Percentiles rank a stretch among this genome's conserved stretches.
phyloP scores from a whole-genome alignment of 2,113 vertebrate genomes.

The Lipophrys pholis region DNA sequence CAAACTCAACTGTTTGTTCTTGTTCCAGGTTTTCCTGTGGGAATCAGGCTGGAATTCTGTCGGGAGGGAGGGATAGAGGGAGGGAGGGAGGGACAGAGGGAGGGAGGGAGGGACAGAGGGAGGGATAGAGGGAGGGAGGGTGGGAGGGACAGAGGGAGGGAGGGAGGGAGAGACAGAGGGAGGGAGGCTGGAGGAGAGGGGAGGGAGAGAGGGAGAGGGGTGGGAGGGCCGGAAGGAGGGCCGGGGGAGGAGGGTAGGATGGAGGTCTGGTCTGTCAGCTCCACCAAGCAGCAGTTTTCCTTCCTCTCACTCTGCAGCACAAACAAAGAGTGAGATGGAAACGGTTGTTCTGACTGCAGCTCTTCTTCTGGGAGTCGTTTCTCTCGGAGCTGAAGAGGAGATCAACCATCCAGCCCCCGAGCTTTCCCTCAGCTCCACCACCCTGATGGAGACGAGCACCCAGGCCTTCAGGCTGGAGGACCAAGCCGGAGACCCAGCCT shows the following conservation, averaged over 20 bases:
- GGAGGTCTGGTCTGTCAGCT: slow-evolving; percentile 53
- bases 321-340: slow-evolving; percentile 61
- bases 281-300: no score
- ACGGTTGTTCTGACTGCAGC: slow-evolving; percentile 57
- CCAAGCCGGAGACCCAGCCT: background rate
- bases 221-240: slow-evolving; percentile 28
- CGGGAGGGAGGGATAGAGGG: no score
- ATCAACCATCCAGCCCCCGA: slow-evolving; percentile 2
- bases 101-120: no score
- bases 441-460: no score
- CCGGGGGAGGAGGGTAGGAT: slow-evolving; percentile 46
- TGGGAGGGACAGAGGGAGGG: no score
- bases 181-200: background rate
- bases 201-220: background rate
- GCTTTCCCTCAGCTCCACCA: background rate
- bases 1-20: no score
- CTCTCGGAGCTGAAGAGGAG: slow-evolving; percentile 2
- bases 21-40: no score
- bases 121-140: no score
- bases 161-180: background rate
- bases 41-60: no score
- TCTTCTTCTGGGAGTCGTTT: slow-evolving; percentile 38
- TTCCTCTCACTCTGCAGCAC: slow-evolving; percentile 33
- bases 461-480: background rate
- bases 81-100: no score